These are phyloP conservation scores for Agriopis leucophaearia DNA, from an alignment of 2,888 invertebrate genomes.

Conservation along the genomic window DNA sequence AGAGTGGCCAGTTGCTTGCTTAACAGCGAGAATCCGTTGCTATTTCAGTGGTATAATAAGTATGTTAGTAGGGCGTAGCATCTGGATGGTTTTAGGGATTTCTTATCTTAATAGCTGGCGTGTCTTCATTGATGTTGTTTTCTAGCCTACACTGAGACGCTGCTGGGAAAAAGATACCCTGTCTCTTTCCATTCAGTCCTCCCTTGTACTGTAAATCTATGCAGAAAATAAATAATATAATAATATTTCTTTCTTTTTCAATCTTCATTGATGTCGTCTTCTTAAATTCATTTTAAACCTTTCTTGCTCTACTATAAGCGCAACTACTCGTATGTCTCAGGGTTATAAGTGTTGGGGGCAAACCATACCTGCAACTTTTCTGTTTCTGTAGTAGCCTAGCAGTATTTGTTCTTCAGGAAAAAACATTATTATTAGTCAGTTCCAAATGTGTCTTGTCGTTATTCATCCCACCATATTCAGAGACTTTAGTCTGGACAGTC, in stretches of 20 bases:
- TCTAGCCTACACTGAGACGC: background rate
- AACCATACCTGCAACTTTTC: background rate
- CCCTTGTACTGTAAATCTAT: background rate
- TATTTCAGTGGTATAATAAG: slow-evolving; percentile 21
- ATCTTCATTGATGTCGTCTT: background rate
- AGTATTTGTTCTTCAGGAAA: background rate
- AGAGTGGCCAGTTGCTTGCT: slow-evolving; percentile 12
- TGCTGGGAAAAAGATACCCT: no score
- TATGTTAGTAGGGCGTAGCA: slow-evolving; percentile 28
- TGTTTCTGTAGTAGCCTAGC: background rate
- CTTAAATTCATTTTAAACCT: background rate
- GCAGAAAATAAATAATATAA: background rate
- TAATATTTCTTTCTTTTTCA: no score
- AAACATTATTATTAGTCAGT: no score
- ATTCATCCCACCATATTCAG: background rate
- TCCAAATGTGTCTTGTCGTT: no score
- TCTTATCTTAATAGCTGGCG: background rate
- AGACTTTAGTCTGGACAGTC: slow-evolving; percentile 35
- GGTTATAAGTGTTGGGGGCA: background rate
- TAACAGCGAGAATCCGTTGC: slow-evolving; percentile 8
- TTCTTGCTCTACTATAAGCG: background rate
- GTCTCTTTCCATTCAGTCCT: no score
- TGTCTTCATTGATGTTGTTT: background rate
- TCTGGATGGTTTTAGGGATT: slow-evolving; percentile 19
- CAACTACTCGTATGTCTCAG: background rate